A percentile compares a stretch with the other conserved stretches of the same genome.
Evolutionary conservation across 2,797 vertebrate species (phyloP).

Genomic region (Varecia variegata): DNA sequence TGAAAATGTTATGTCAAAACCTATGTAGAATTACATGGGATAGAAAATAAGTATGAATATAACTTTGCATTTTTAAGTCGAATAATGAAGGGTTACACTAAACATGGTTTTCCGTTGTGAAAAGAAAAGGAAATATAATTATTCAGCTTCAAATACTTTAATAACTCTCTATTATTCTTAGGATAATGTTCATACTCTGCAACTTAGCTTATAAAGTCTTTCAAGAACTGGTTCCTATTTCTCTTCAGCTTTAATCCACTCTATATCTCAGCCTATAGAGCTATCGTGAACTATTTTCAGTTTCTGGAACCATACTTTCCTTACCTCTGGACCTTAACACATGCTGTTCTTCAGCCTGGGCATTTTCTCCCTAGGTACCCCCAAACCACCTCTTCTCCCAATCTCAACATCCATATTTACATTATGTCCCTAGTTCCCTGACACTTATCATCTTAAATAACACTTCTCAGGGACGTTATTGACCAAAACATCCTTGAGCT

Average conservation of each 20-base stretch:
- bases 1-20: neutral
- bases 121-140: neutral
- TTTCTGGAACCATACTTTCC: neutral
- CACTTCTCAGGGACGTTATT: neutral
- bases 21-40: neutral
- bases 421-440: neutral
- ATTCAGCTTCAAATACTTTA: neutral
- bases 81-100: neutral
- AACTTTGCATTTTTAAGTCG: neutral
- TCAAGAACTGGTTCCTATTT: neutral
- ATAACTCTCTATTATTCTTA: neutral
- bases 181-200: neutral
- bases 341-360: neutral
- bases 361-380: neutral
- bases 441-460: neutral
- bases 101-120: neutral
- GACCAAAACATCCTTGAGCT: neutral
- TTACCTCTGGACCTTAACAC: neutral
- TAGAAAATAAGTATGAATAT: neutral
- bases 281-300: neutral
- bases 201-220: neutral
- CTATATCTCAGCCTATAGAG: neutral
- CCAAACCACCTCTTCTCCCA: neutral
- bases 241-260: neutral
- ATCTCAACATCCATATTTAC: neutral